Conservation (phyloP, 2,797 vertebrate species). For the Varecia variegata region DNA sequence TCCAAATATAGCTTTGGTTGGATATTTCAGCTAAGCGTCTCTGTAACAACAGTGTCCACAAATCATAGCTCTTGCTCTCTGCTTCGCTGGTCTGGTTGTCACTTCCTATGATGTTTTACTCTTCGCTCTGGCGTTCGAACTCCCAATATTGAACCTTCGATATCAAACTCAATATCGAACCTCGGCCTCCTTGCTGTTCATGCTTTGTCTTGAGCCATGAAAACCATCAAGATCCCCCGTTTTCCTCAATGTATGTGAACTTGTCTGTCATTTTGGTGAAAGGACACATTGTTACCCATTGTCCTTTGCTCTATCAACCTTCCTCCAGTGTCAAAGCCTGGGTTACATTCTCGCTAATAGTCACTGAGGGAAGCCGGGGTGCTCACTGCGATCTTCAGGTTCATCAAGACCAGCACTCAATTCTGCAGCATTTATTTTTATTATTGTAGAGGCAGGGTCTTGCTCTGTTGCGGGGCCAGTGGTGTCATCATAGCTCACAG, state of each 20-base stretch:
- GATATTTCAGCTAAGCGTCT: constrained; percentile 17
- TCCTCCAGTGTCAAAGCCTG: neutral
- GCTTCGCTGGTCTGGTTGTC: constrained; percentile 44
- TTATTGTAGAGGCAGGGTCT: neutral
- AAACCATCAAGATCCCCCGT: neutral
- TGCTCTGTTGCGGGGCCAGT: too few relatives aligned
- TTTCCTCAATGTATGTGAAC: constrained; percentile 35
- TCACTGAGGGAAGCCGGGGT: constrained; percentile 7
- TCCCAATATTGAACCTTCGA: neutral
- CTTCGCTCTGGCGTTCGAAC: neutral
- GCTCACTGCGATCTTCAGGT: constrained; percentile 30
- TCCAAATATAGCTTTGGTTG: constrained; percentile 43
- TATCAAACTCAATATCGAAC: neutral
- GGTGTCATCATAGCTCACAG: too few relatives aligned
- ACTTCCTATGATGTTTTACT: constrained; percentile 47
- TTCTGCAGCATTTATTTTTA: neutral
- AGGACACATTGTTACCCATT: constrained; percentile 50
- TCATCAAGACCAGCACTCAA: constrained; percentile 26
- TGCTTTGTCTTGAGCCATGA: constrained; percentile 41
- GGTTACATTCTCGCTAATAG: constrained; percentile 5
- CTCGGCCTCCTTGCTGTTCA: neutral
- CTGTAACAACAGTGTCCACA: neutral
- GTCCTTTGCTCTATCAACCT: constrained; percentile 30
- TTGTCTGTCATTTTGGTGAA: constrained; percentile 38
- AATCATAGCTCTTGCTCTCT: neutral